phyloP scores from a whole-genome alignment of 2,797 vertebrate genomes.

The Podargus strigoides region DNA sequence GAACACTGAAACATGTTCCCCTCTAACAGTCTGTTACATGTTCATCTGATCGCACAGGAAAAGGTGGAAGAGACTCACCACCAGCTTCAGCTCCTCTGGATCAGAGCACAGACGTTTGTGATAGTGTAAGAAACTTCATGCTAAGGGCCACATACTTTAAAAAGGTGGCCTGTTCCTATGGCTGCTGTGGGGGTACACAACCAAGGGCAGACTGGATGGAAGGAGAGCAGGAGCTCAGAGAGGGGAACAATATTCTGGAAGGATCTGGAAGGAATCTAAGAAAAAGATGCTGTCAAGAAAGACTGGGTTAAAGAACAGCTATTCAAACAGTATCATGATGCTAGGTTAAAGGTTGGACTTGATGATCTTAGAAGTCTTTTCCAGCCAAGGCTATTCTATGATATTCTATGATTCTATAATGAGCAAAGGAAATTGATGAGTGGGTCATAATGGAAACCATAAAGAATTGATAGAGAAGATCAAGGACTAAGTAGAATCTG shows the following conservation, averaged over 20 bases:
- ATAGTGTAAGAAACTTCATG: background rate
- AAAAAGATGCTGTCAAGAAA: background rate
- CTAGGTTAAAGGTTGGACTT: too few species aligned
- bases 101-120: background rate
- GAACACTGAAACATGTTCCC: background rate
- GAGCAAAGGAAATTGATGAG: background rate
- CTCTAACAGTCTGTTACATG: background rate
- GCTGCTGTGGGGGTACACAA: background rate
- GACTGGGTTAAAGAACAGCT: background rate
- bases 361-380: too few species aligned
- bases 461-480: background rate
- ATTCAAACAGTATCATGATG: background rate
- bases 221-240: background rate
- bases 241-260: background rate
- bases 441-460: background rate
- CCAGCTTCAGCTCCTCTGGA: background rate
- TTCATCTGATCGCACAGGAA: background rate
- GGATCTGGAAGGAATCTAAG: background rate
- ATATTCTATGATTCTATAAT: too few species aligned
- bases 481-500: background rate
- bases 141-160: too few species aligned
- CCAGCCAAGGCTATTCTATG: too few species aligned
- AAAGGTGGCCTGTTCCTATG: background rate
- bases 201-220: background rate
- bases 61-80: background rate